Conservation (phyloP, 2,888 invertebrate species). For the Drosophila prolongata region DNA sequence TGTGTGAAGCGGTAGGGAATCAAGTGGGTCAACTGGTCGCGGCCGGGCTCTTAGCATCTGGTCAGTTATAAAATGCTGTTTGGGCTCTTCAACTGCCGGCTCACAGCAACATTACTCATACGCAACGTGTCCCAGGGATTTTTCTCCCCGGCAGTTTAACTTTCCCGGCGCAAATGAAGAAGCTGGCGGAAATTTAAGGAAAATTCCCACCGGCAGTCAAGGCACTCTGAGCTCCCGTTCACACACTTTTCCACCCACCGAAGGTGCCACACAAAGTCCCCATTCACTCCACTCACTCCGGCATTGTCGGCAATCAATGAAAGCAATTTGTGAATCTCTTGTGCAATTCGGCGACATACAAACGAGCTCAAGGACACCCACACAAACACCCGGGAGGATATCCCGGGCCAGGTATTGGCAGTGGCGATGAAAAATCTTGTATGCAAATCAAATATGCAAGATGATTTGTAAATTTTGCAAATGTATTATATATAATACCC, state of each 20-base stretch:
- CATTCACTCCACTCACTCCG: slow-evolving; percentile 14
- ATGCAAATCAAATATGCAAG: slow-evolving; percentile 77
- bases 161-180: slow-evolving; percentile 2
- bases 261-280: slow-evolving; percentile 17
- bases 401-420: slow-evolving; percentile 42
- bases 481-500: slow-evolving; percentile 58
- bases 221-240: neutral
- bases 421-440: slow-evolving; percentile 46
- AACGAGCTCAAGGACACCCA: slow-evolving; percentile 61
- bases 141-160: slow-evolving; percentile 18
- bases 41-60: slow-evolving; percentile 28
- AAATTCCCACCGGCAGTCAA: slow-evolving; percentile 40
- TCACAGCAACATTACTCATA: slow-evolving; percentile 58
- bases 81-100: slow-evolving; percentile 23
- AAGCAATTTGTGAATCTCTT: slow-evolving; percentile 75
- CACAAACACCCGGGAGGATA: slow-evolving; percentile 14
- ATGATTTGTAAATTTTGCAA: slow-evolving; percentile 77
- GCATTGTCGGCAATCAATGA: slow-evolving; percentile 73
- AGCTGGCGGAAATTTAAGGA: slow-evolving; percentile 52
- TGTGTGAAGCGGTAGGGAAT: neutral
- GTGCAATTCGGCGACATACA: slow-evolving; percentile 64
- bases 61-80: slow-evolving; percentile 49
- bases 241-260: neutral
- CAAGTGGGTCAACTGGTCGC: slow-evolving; percentile 33
- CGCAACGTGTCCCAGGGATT: slow-evolving; percentile 34